Base-by-base conservation (phyloP, 2,113 vertebrate species). In the Etia nguti region DNA sequence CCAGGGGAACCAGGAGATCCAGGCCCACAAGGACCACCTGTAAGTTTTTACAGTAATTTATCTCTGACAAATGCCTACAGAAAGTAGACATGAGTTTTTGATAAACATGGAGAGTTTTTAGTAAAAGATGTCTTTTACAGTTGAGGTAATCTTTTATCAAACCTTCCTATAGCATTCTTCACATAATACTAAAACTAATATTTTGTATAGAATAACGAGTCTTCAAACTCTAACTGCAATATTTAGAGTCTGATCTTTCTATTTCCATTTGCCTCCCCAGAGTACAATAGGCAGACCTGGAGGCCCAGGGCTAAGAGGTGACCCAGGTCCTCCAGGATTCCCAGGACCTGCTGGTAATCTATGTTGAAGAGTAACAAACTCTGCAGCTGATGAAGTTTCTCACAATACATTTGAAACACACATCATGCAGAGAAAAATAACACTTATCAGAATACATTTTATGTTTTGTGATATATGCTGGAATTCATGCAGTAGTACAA, bases 331-430 rank as follows among this genome's bases (percentile, higher is more conserved):
- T 82, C 92, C 89, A 81, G 98, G 97, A 91, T 89, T 93, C 38
- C 91, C 89, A 75, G 98, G 97, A 34, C 89, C 85, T 16, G 92
- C 54, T 12, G 98, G 97, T 96, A 94, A 95, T 92, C 36, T 89
- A 7, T 93, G 70, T 34, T 73, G 36, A 80, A 83, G 46, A 92
- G 15, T 59, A 62, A 36, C 60, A 26, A 48, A 46, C 20, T 83
- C 29, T 38, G 29, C 5, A 9, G 75, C 12, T 86, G 84, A 90
- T 90, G 90, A 85, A 88, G 80, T 80, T 83, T 59, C 55, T 38
- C 29, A 50, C n/a, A 85, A 73, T 38, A 79, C 18, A 43, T 65
- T 46, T 36, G 15, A 79, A 83, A 54, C 8, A 18, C n/a, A 83
- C 55, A 85, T 80, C 10, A 56, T 68, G 83, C 38, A 11, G 13